Conservation (phyloP, 1,140 invertebrate species). For the Chrysoperla carnea region DNA sequence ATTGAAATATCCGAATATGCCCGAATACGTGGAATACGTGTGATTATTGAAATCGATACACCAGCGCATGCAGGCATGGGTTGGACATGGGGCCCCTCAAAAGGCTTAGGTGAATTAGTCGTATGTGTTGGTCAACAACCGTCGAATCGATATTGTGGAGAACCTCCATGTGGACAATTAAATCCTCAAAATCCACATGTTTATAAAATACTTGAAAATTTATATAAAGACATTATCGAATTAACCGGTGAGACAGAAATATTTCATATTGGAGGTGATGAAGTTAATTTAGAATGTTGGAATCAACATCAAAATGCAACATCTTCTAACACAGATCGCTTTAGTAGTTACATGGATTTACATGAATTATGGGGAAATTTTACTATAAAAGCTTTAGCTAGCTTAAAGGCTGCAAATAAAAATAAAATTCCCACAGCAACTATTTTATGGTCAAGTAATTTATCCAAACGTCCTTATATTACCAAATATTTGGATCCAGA, state of each 20-base stretch:
- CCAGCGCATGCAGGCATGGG: constrained; percentile 67
- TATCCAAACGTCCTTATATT: constrained; percentile 54
- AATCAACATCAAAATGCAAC: constrained; percentile 32
- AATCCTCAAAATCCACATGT: constrained; percentile 62
- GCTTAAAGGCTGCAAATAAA: constrained; percentile 44
- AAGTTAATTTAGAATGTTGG: constrained; percentile 64
- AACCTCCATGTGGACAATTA: constrained; percentile 68
- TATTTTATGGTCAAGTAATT: constrained; percentile 60
- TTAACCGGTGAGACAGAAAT: constrained; percentile 44
- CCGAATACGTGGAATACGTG: constrained; percentile 44
- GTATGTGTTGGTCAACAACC: constrained; percentile 58
- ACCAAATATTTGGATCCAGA: constrained; percentile 37
- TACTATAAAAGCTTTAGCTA: constrained; percentile 39
- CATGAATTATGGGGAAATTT: constrained; percentile 62
- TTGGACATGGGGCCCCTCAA: constrained; percentile 55
- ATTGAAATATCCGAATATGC: constrained; percentile 44
- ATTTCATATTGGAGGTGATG: constrained; percentile 71
- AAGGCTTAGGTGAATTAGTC: constrained; percentile 46
- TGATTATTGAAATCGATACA: constrained; percentile 58
- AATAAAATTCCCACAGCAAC: constrained; percentile 40
- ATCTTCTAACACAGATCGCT: constrained; percentile 21
- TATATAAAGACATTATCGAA: constrained; percentile 47
- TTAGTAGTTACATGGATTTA: constrained; percentile 50
- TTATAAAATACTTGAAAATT: constrained; percentile 43
- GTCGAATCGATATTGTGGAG: constrained; percentile 58